phyloP scores from a whole-genome alignment of 2,113 vertebrate species.

The Tachysurus fulvidraco region DNA sequence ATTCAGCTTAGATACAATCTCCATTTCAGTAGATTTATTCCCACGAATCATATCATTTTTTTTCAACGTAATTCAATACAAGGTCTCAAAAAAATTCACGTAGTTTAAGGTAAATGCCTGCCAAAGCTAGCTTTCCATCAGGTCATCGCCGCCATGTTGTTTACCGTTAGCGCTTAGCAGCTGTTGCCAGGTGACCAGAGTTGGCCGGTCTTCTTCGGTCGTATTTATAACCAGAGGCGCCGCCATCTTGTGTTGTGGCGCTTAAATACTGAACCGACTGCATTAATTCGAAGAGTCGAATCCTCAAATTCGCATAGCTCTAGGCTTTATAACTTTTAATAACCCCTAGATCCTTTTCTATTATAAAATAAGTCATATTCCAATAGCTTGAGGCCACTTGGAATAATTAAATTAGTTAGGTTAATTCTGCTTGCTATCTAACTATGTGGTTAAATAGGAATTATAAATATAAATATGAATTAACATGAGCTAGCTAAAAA shows the following conservation, averaged over 20 bases:
- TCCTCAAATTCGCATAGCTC: neutral
- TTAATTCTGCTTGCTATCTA: too few relatives aligned
- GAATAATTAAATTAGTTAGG: neutral
- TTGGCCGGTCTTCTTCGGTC: neutral
- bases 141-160: constrained; percentile 17
- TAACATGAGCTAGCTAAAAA: too few relatives aligned
- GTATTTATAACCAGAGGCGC: neutral
- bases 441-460: too few relatives aligned
- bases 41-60: too few relatives aligned
- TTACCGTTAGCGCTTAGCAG: constrained; percentile 34
- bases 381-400: neutral
- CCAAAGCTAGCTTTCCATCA: neutral
- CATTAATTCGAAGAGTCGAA: neutral
- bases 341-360: neutral
- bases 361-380: neutral
- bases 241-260: constrained; percentile 1
- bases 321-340: neutral
- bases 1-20: neutral
- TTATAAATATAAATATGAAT: too few relatives aligned
- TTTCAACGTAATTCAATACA: neutral
- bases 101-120: neutral
- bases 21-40: too few relatives aligned
- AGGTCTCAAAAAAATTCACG: neutral
- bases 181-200: constrained; percentile 43
- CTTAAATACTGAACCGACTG: neutral